phyloP scores from a whole-genome alignment of 2,888 invertebrate species.

The Andrena dorsata region DNA sequence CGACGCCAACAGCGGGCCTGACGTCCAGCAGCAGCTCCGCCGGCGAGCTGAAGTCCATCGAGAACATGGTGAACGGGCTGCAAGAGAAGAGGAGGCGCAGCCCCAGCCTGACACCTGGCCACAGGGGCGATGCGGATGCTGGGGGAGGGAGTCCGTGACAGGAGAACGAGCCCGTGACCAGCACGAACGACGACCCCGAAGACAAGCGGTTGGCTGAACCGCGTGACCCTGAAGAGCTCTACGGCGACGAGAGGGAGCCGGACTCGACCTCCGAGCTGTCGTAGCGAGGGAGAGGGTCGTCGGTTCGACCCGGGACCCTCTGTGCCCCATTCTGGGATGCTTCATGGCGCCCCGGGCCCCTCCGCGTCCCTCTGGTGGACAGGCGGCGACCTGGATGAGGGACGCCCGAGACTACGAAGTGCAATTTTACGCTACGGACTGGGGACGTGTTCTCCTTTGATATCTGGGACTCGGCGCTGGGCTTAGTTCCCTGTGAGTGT shows the following conservation, averaged over 20 bases:
- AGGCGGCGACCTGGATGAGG: conserved; percentile 48
- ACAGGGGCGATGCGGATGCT: conserved; percentile 79
- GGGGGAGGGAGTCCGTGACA: conserved; percentile 84
- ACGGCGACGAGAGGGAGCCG: conserved; percentile 78
- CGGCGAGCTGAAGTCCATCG: conserved; percentile 97
- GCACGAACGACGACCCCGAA: conserved; percentile 76
- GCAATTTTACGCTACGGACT: conserved; percentile 75
- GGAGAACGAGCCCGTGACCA: conserved; percentile 81
- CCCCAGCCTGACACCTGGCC: conserved; percentile 78
- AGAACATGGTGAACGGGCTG: conserved; percentile 98
- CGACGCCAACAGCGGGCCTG: conserved; percentile 86
- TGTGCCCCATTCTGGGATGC: conserved; percentile 25
- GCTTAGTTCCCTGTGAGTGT: conserved; percentile 63
- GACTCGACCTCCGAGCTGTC: conserved; percentile 84
- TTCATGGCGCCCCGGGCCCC: conserved; percentile 3
- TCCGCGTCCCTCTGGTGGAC: conserved; percentile 30
- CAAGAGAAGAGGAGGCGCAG: conserved; percentile 93
- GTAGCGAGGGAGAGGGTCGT: conserved; percentile 78
- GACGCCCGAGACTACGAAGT: conserved; percentile 72
- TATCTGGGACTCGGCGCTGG: conserved; percentile 35
- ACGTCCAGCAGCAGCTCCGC: conserved; percentile 84
- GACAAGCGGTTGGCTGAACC: conserved; percentile 72
- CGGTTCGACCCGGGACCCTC: conserved; percentile 39
- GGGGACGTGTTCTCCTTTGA: conserved; percentile 37
- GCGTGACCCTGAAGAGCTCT: conserved; percentile 64